Base-by-base conservation (phyloP, 1,140 invertebrate genomes). In the Brachionus rotundiformis region DNA sequence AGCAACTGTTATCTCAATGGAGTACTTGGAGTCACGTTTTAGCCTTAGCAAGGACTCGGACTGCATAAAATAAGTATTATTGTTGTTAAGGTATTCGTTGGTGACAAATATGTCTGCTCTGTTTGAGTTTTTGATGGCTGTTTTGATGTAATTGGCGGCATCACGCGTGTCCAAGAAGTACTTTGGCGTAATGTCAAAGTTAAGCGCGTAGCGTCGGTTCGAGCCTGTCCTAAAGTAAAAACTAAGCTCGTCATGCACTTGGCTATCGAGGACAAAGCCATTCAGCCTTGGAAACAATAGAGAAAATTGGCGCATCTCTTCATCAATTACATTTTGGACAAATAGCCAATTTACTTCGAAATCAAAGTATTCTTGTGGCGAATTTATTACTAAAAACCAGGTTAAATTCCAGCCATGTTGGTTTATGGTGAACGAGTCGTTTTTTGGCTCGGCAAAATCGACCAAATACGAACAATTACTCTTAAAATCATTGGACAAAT, bases 261-360 rank as follows among this genome's bases (percentile, higher is more conserved):
- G 36, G 16, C 23, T 31, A 23, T 44, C 27, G 19, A 73, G 5
- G n/a, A 31, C 33, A 33, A 73, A 73, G 16, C 68, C 39, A 19
- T 10, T 29, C 25, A 27, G n/a, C 44, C 10, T 19, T 41, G 68
- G 68, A 16, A 73, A 44, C 11, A 2, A 23, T n/a, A 73, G 23
- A 13, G 19, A 11, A 44, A 44, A 73, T 8, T 73, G 0, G 16
- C 33, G 39, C 36, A 44, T 73, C 11, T 44, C 68, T 41, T 73
- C 68, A 44, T 41, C 19, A 19, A 73, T 13, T 13, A 44, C 25
- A 27, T 73, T 73, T 44, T 73, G 44, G 0, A 73, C 10, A 63
- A 79, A 79, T 19, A 29, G 8, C 76, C 76, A 79, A 27, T 79
- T 79, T 2, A 79, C 8, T 39, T 79, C 76, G 31, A 79, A 79